A percentile compares a stretch with the other conserved stretches of the same genome.
Conservation (phyloP, 37 sponge, comb jelly and placozoan species). For the Chondrilla cf. caribensis region DNA sequence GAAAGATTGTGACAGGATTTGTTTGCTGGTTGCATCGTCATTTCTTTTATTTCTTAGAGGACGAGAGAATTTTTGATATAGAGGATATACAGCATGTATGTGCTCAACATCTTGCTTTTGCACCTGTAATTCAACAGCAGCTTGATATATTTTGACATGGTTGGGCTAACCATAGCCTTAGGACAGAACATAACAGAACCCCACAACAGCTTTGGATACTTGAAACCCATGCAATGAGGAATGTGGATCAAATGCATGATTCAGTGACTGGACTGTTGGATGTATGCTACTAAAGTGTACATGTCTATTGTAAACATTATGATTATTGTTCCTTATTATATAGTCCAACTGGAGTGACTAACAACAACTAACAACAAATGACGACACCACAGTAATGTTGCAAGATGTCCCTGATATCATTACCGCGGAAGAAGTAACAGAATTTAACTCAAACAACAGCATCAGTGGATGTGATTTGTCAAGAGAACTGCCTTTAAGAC, state of each 20-base stretch:
- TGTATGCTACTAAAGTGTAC: not conserved
- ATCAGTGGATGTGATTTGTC: too few relatives aligned
- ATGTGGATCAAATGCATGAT: conserved; percentile 4
- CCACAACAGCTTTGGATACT: conserved; percentile 53
- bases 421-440: too few relatives aligned
- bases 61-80: conserved; percentile 31
- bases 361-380: too few relatives aligned
- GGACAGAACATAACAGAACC: conserved; percentile 37
- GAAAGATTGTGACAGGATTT: conserved; percentile 70
- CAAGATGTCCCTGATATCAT: too few relatives aligned
- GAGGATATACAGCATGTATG: conserved; percentile 27
- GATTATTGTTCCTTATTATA: too few relatives aligned
- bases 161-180: conserved; percentile 6
- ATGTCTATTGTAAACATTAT: too few relatives aligned
- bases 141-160: conserved; percentile 9
- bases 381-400: too few relatives aligned
- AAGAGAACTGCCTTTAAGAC: too few relatives aligned
- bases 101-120: conserved; percentile 2
- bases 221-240: not conserved
- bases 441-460: too few relatives aligned
- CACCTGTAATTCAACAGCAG: conserved; percentile 37
- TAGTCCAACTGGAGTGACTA: too few relatives aligned
- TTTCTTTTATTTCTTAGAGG: conserved; percentile 57
- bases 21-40: conserved; percentile 42
- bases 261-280: conserved; percentile 7